Evolutionary conservation across 2,113 vertebrate genomes (phyloP).

Genomic region (Carettochelys insculpta): DNA sequence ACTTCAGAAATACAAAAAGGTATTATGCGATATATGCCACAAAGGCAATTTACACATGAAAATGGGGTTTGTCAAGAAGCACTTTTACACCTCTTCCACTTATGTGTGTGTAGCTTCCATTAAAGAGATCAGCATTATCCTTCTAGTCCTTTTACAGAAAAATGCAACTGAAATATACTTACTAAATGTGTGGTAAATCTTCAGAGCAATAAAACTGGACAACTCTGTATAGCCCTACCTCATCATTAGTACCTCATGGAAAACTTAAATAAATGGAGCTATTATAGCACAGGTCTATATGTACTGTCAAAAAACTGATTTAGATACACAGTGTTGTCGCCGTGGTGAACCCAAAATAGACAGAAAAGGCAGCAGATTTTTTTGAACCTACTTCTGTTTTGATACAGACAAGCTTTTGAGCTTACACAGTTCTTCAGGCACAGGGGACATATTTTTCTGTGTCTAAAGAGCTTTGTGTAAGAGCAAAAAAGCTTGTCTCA

Average conservation of each 20-base stretch:
- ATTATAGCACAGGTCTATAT: conserved; percentile 53
- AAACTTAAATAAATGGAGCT: conserved; percentile 55
- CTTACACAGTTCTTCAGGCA: background rate
- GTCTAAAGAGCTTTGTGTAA: background rate
- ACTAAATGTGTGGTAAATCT: conserved; percentile 35
- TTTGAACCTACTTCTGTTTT: background rate
- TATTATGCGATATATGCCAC: conserved; percentile 4
- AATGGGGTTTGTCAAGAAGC: conserved; percentile 50
- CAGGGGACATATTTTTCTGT: background rate
- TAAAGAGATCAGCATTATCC: conserved; percentile 47
- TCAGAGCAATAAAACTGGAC: conserved; percentile 55
- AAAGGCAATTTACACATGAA: conserved; percentile 46
- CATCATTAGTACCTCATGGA: conserved; percentile 32
- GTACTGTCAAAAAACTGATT: conserved; percentile 44
- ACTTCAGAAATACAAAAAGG: conserved; percentile 43
- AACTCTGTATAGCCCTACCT: conserved; percentile 35
- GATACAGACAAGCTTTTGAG: background rate
- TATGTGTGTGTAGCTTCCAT: too few relatives aligned
- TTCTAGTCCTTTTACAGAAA: conserved; percentile 58
- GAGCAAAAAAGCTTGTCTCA: background rate
- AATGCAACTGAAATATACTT: conserved; percentile 55
- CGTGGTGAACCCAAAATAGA: background rate
- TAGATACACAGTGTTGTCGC: background rate
- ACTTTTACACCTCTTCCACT: conserved; percentile 44
- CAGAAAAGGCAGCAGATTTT: background rate